A percentile compares a stretch with the other conserved stretches of the same genome.
phyloP scores from a whole-genome alignment of 2,797 vertebrate genomes.

The Selene dorsalis region DNA sequence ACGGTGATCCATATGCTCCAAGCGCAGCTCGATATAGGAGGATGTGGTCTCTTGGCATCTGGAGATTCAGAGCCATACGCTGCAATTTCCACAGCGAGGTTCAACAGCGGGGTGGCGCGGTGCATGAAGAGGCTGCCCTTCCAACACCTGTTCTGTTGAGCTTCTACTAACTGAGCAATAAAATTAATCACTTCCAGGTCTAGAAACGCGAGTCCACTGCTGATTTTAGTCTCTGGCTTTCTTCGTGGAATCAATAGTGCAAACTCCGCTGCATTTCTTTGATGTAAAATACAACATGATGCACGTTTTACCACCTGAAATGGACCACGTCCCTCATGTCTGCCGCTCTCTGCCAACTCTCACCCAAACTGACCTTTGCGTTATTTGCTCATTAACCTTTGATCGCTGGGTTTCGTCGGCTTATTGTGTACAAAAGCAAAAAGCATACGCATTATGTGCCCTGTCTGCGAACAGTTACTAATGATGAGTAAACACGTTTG shows the following conservation, averaged over 20 bases:
- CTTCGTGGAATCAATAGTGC: constrained; percentile 1
- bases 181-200: constrained; percentile 12
- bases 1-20: constrained; percentile 33
- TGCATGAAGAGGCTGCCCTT: background rate
- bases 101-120: constrained; percentile 14
- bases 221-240: background rate
- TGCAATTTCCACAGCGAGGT: constrained; percentile 23
- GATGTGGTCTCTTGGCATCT: background rate
- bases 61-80: constrained; percentile 6
- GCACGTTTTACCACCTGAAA: constrained; percentile 5
- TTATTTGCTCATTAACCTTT: constrained; percentile 68
- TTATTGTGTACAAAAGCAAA: constrained; percentile 50
- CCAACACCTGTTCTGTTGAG: background rate
- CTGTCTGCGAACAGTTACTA: constrained; percentile 52
- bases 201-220: background rate
- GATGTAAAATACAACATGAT: constrained; percentile 11
- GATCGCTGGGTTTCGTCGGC: constrained; percentile 13
- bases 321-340: background rate
- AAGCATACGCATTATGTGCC: constrained; percentile 15
- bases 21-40: constrained; percentile 20
- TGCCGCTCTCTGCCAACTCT: constrained; percentile 12
- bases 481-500: constrained; percentile 72
- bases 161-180: constrained; percentile 16
- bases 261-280: background rate
- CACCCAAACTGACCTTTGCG: constrained; percentile 46